Conservation (phyloP, 2,113 vertebrate species). For the Sceloporus tristichus region DNA sequence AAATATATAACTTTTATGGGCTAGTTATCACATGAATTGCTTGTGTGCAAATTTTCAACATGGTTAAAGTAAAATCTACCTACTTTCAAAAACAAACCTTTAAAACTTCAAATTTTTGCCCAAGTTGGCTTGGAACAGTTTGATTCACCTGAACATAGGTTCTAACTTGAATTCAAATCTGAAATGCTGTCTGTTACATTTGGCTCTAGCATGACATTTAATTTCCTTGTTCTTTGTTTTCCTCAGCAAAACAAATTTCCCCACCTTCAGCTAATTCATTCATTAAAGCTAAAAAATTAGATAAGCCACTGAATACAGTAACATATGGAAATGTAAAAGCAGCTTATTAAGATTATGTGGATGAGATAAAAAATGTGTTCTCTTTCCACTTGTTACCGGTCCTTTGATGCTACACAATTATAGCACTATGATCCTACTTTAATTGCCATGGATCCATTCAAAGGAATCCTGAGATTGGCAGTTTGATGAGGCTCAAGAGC, state of each 20-base stretch:
- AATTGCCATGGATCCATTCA: no score
- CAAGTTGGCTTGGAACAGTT: neutral
- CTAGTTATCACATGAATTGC: neutral
- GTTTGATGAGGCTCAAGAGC: no score
- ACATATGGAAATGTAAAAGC: neutral
- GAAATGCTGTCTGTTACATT: neutral
- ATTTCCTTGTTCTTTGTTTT: neutral
- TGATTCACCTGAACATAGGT: neutral
- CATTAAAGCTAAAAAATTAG: neutral
- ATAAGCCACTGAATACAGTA: neutral
- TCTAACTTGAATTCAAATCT: neutral
- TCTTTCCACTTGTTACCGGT: no score
- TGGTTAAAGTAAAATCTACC: neutral
- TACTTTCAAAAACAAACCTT: neutral
- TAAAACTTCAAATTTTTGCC: neutral
- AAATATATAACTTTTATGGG: conserved; percentile 8
- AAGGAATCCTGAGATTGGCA: no score
- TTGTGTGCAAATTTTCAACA: neutral
- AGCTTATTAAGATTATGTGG: neutral
- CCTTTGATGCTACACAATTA: no score
- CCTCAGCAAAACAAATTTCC: neutral
- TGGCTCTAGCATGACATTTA: neutral
- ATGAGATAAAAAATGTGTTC: neutral
- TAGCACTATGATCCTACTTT: no score
- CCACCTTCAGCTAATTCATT: neutral